Conservation (phyloP, 2,888 invertebrate genomes). For the Crepidodera aurea region DNA sequence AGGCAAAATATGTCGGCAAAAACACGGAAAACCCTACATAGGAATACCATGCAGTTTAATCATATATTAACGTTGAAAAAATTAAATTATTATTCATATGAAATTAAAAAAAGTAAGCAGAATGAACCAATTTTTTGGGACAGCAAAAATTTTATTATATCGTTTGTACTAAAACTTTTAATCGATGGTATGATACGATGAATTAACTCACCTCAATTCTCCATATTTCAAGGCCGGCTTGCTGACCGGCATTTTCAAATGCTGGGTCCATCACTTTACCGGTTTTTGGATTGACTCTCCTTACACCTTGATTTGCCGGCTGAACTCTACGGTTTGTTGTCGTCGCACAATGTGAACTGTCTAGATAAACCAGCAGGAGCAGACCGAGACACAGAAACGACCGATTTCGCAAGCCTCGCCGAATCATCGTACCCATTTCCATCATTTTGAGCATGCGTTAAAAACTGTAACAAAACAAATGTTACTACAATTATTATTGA, state of each 20-base stretch:
- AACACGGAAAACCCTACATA: too few relatives aligned
- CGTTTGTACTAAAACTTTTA: too few relatives aligned
- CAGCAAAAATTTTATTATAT: too few relatives aligned
- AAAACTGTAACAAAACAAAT: constrained; percentile 24
- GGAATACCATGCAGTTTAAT: too few relatives aligned
- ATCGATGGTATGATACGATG: neutral
- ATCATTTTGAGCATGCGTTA: constrained; percentile 43
- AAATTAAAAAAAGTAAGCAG: too few relatives aligned
- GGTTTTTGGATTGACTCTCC: constrained; percentile 31
- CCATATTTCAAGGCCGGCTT: constrained; percentile 79
- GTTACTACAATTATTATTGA: neutral
- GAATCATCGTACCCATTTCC: constrained; percentile 30
- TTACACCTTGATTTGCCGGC: constrained; percentile 35
- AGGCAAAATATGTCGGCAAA: too few relatives aligned
- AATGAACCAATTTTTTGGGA: too few relatives aligned
- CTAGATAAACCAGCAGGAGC: constrained; percentile 26
- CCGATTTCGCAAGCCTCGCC: constrained; percentile 30
- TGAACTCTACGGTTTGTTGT: constrained; percentile 22
- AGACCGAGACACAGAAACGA: constrained; percentile 23
- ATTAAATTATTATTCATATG: too few relatives aligned
- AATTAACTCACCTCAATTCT: constrained; percentile 76
- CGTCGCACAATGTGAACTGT: constrained; percentile 16
- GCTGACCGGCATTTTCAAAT: constrained; percentile 74
- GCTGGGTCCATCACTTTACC: constrained; percentile 68
- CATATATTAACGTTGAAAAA: too few relatives aligned